phyloP scores from a whole-genome alignment of 2,797 vertebrate species.

The Sebastes itinus region DNA sequence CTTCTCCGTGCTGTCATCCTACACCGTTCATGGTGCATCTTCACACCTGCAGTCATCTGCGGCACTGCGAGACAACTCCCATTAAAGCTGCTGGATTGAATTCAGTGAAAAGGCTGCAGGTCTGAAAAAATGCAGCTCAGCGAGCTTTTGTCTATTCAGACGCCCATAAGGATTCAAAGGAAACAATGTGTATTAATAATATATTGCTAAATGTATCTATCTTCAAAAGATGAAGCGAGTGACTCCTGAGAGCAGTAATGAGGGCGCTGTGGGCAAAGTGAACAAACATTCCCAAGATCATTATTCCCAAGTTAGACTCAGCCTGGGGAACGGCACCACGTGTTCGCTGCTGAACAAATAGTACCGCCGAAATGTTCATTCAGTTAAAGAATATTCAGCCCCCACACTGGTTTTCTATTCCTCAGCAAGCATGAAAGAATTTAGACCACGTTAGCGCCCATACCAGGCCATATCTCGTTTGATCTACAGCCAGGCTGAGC shows the following conservation, averaged over 20 bases:
- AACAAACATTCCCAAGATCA: constrained; percentile 73
- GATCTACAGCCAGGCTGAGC: constrained; percentile 21
- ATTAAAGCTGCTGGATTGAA: constrained; percentile 33
- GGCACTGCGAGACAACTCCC: background rate
- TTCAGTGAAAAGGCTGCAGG: constrained; percentile 26
- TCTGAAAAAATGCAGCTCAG: constrained; percentile 27
- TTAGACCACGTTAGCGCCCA: background rate
- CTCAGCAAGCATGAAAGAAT: constrained; percentile 8
- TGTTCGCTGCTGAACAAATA: constrained; percentile 59
- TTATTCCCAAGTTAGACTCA: constrained; percentile 67
- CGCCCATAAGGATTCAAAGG: constrained; percentile 50
- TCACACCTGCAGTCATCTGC: constrained; percentile 39
- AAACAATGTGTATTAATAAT: constrained; percentile 73
- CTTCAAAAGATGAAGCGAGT: constrained; percentile 59
- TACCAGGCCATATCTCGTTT: constrained; percentile 16
- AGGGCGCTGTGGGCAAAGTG: constrained; percentile 64
- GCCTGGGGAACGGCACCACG: constrained; percentile 46
- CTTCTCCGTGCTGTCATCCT: background rate
- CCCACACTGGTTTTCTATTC: background rate
- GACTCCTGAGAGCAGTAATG: constrained; percentile 66
- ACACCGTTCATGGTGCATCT: constrained; percentile 7
- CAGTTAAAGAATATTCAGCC: constrained; percentile 28
- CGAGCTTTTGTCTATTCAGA: constrained; percentile 30
- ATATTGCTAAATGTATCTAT: constrained; percentile 60
- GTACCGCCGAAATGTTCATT: constrained; percentile 27